phyloP scores from a whole-genome alignment of 1,140 invertebrate genomes.

The Pomacea maculata region DNA sequence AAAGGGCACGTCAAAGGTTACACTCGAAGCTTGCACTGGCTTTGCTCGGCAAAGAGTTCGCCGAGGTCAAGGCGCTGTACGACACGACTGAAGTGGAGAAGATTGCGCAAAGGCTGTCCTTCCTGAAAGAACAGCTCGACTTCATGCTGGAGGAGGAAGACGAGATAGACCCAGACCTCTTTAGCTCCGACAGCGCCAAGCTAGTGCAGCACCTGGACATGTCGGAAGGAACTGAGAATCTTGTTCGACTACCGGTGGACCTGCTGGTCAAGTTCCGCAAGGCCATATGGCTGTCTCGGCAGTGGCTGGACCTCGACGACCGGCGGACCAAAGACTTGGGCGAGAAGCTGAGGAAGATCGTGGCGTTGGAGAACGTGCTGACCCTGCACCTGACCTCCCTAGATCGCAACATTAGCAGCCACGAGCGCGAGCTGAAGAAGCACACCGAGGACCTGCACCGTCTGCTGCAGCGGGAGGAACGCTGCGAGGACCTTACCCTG shows the following conservation, averaged over 20 bases:
- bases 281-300: constrained; percentile 43
- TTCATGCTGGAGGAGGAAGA: constrained; percentile 54
- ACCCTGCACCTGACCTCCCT: constrained; percentile 37
- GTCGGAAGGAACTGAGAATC: constrained; percentile 41
- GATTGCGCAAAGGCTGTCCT: constrained; percentile 48
- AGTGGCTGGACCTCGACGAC: constrained; percentile 54
- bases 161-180: constrained; percentile 45
- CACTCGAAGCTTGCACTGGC: constrained; percentile 46
- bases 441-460: constrained; percentile 43
- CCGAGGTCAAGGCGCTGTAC: constrained; percentile 53
- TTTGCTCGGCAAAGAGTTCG: constrained; percentile 47
- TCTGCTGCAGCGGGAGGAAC: constrained; percentile 48
- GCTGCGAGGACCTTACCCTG: constrained; percentile 41
- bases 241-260: constrained; percentile 51
- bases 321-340: constrained; percentile 52
- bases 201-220: constrained; percentile 45
- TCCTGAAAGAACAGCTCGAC: constrained; percentile 53
- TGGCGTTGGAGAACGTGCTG: constrained; percentile 41
- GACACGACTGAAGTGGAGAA: constrained; percentile 53
- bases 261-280: constrained; percentile 54
- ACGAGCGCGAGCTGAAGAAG: constrained; percentile 43
- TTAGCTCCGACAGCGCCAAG: constrained; percentile 50
- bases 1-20: constrained; percentile 31
- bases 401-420: constrained; percentile 40
- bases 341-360: constrained; percentile 42